phyloP scores from a whole-genome alignment of 2,797 vertebrate genomes.

The Chloroceryle amazona region DNA sequence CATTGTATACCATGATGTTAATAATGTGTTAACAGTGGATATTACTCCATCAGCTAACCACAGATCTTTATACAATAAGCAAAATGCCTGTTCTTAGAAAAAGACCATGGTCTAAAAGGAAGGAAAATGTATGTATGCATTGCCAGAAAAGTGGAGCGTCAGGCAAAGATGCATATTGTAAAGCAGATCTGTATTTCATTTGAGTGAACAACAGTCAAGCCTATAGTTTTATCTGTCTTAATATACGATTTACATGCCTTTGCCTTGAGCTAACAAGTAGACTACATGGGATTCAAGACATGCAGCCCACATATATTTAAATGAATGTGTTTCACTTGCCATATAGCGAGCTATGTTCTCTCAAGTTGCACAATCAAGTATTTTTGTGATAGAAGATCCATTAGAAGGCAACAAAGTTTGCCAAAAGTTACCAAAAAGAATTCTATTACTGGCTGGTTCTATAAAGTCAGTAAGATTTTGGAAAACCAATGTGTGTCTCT shows the following conservation, averaged over 20 bases:
- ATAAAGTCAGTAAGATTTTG: not conserved
- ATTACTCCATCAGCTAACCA: not conserved
- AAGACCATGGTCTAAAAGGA: not conserved
- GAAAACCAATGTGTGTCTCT: not conserved
- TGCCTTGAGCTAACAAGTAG: not conserved
- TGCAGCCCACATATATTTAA: not conserved
- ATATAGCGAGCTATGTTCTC: not conserved
- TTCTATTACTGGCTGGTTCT: not conserved
- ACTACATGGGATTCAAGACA: not conserved
- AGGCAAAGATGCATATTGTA: not conserved
- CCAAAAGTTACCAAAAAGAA: no score
- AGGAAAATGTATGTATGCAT: not conserved
- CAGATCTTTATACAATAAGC: not conserved
- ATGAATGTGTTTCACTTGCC: not conserved
- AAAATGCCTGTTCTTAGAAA: not conserved
- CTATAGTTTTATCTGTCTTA: not conserved
- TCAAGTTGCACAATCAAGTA: not conserved
- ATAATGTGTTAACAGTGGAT: not conserved
- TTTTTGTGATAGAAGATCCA: not conserved
- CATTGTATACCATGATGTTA: not conserved
- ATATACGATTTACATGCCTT: not conserved
- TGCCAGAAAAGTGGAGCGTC: not conserved
- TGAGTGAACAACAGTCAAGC: not conserved
- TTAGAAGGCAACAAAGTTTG: not conserved
- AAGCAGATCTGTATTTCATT: not conserved